Conservation (phyloP, 2,888 invertebrate species). For the Eupithecia vulgata region DNA sequence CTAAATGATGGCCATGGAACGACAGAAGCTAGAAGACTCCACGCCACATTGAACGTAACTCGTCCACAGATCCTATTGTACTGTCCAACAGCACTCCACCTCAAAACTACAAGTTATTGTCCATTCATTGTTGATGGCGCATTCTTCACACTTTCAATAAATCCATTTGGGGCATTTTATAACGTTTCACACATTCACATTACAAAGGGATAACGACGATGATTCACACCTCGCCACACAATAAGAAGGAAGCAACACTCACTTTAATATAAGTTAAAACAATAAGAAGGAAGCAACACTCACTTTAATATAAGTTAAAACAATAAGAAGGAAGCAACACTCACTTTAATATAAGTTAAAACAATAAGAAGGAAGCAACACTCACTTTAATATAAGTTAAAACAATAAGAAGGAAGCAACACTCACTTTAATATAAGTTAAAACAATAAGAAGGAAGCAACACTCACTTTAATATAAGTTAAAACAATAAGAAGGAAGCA, state of each 20-base stretch:
- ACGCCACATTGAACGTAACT: neutral
- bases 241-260: neutral
- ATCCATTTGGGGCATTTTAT: conserved; percentile 29
- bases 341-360: neutral
- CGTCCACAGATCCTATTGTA: conserved; percentile 31
- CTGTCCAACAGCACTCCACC: conserved; percentile 6
- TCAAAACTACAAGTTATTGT: conserved; percentile 10
- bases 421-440: neutral
- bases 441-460: conserved; percentile 7
- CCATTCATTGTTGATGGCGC: conserved; percentile 10
- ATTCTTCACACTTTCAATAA: conserved; percentile 29
- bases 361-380: conserved; percentile 6
- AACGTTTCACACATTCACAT: conserved; percentile 36
- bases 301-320: conserved; percentile 3
- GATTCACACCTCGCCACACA: conserved; percentile 37
- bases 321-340: conserved; percentile 1
- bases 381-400: neutral
- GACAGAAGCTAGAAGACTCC: neutral
- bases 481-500: conserved; percentile 9
- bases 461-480: neutral
- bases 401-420: conserved; percentile 7
- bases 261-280: conserved; percentile 4
- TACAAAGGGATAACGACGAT: conserved; percentile 35
- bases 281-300: conserved; percentile 3
- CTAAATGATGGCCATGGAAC: neutral